These are phyloP conservation scores for Drosophila lacertosa DNA, from an alignment of 1,140 invertebrate genomes.

Conservation along the genomic window DNA sequence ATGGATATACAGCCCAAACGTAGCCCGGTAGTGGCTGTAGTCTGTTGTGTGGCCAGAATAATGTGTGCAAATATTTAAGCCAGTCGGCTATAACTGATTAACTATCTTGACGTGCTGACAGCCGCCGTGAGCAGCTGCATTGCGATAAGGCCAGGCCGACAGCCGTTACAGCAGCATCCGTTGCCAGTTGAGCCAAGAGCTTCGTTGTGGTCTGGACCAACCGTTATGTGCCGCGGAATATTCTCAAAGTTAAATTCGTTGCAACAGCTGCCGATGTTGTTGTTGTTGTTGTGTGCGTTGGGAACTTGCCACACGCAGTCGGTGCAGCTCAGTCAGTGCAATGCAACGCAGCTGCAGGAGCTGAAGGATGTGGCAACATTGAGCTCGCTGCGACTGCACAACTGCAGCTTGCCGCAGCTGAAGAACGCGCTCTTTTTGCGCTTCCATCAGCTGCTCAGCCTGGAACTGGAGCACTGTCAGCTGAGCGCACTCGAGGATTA, in stretches of 20 bases:
- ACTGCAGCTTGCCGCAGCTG: slow-evolving; percentile 62
- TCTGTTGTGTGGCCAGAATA: slow-evolving; percentile 21
- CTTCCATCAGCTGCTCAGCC: slow-evolving; percentile 46
- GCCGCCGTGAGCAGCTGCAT: slow-evolving; percentile 55
- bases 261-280: slow-evolving; percentile 16
- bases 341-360: slow-evolving; percentile 1
- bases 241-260: slow-evolving; percentile 28
- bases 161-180: slow-evolving; percentile 21
- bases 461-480: slow-evolving; percentile 62
- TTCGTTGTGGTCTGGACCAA: slow-evolving; percentile 60
- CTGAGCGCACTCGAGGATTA: slow-evolving; percentile 53
- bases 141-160: slow-evolving; percentile 50
- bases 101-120: slow-evolving; percentile 70
- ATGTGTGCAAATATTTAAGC: neutral
- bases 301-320: slow-evolving; percentile 6
- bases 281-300: slow-evolving; percentile 26
- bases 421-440: slow-evolving; percentile 65
- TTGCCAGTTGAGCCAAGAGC: neutral
- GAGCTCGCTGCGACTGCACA: slow-evolving; percentile 42
- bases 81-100: slow-evolving; percentile 63
- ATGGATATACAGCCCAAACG: too few relatives aligned
- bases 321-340: slow-evolving; percentile 61
- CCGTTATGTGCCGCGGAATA: slow-evolving; percentile 36
- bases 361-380: slow-evolving; percentile 33
- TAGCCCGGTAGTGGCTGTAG: neutral